These are phyloP conservation scores for Drosophila triauraria DNA, from an alignment of 1,140 invertebrate species.

Conservation along the genomic window DNA sequence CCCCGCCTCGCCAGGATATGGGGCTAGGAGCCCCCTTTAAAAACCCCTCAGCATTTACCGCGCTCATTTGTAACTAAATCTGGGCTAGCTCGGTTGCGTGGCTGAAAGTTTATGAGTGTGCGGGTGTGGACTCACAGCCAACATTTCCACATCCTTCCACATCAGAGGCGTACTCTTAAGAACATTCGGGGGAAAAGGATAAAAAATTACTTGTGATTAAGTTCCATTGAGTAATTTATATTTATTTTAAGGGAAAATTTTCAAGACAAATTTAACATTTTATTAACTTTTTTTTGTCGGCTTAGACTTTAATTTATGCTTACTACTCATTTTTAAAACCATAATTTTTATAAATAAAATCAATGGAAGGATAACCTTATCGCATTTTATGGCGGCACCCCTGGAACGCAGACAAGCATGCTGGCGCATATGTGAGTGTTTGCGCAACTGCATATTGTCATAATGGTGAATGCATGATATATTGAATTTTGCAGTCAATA, in stretches of 20 bases:
- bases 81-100: conserved; percentile 42
- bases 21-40: not conserved
- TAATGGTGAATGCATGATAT: conserved; percentile 80
- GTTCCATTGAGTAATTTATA: not conserved
- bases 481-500: conserved; percentile 83
- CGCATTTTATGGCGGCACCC: conserved; percentile 6
- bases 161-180: conserved; percentile 13
- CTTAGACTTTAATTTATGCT: no score
- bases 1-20: not conserved
- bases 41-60: conserved; percentile 17
- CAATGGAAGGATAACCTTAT: no score
- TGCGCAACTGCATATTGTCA: conserved; percentile 75
- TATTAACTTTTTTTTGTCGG: no score
- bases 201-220: no score
- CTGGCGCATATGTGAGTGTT: conserved; percentile 25
- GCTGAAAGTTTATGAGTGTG: conserved; percentile 60
- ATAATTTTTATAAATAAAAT: not conserved
- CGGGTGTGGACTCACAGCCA: conserved; percentile 8
- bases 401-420: conserved; percentile 9
- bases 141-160: conserved; percentile 12
- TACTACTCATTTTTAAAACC: not conserved
- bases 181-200: no score
- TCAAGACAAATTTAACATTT: no score
- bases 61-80: conserved; percentile 72
- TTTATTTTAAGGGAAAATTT: not conserved